phyloP scores from a whole-genome alignment of 2,113 vertebrate species.

The Grammomys surdaster region DNA sequence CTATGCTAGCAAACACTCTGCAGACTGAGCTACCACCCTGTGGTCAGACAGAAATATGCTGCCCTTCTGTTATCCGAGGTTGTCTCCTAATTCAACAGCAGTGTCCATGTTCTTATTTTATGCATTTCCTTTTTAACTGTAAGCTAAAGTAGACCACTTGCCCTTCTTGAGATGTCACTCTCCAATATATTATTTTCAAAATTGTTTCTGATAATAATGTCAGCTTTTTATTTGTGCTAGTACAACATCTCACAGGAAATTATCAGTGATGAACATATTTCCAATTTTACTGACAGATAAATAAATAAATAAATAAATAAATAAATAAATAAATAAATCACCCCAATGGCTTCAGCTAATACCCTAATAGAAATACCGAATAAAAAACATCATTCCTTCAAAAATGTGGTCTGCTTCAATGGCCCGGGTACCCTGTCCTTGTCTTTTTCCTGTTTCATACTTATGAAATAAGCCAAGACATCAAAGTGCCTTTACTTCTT shows the following conservation, averaged over 20 bases:
- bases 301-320: background rate
- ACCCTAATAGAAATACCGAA: background rate
- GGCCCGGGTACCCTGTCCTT: background rate
- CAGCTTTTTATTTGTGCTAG: constrained; percentile 34
- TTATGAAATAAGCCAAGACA: background rate
- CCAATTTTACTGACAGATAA: background rate
- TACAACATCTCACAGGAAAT: background rate
- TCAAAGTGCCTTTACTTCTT: background rate
- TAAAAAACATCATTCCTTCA: background rate
- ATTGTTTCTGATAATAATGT: background rate
- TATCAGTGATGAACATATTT: background rate
- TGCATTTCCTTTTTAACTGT: constrained; percentile 1
- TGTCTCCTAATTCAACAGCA: background rate
- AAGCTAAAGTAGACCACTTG: background rate
- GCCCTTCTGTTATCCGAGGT: background rate
- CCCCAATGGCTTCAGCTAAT: background rate
- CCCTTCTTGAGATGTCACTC: background rate
- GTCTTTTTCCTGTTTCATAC: background rate
- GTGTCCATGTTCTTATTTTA: background rate
- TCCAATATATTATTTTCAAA: constrained; percentile 18
- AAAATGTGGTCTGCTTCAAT: background rate
- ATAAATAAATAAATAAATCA: background rate
- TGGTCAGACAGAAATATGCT: background rate
- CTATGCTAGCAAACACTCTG: too few relatives aligned
- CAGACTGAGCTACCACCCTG: background rate